Conservation (phyloP, 2,113 vertebrate species). For the Perca flavescens region DNA sequence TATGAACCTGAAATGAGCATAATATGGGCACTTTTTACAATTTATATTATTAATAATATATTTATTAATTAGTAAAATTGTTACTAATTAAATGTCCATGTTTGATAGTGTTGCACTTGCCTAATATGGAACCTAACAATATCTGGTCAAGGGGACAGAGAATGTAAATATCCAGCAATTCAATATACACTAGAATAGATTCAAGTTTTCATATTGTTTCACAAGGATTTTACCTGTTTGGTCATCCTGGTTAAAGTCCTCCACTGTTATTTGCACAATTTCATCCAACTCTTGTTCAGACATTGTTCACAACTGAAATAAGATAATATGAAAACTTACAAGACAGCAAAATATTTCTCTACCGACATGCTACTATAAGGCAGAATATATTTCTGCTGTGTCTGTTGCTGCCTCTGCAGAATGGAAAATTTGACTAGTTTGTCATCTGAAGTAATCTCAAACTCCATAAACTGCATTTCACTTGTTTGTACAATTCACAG, state of each 20-base stretch:
- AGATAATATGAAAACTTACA: background rate
- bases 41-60: too few relatives aligned
- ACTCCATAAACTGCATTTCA: too few relatives aligned
- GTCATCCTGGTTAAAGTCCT: constrained; percentile 90
- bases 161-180: background rate
- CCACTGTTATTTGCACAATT: constrained; percentile 97
- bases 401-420: background rate
- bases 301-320: constrained; percentile 89
- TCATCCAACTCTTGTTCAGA: constrained; percentile 95
- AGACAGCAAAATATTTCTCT: background rate
- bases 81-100: background rate
- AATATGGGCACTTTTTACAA: too few relatives aligned
- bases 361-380: background rate
- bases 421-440: background rate
- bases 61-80: background rate
- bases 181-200: background rate
- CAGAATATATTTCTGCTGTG: background rate
- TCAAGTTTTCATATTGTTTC: background rate
- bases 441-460: background rate
- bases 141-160: background rate
- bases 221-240: constrained; percentile 85
- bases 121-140: background rate
- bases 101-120: background rate
- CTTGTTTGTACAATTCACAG: too few relatives aligned
- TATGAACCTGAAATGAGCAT: too few relatives aligned